Evolutionary conservation across 1,140 invertebrate genomes (phyloP), one percentile per base, ranked within the genome.

Genomic region (Megalopta genalis): DNA sequence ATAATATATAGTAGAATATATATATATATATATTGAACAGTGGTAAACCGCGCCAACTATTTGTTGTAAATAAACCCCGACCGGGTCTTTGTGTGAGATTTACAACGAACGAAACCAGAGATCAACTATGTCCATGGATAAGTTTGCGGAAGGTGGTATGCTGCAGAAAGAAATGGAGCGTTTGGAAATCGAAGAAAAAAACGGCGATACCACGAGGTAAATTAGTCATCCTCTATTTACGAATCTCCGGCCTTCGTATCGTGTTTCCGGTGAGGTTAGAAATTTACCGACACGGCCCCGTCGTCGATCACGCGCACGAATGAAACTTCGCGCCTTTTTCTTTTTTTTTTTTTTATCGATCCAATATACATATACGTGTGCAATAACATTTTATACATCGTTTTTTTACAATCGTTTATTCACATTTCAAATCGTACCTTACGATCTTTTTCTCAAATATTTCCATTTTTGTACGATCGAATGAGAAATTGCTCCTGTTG

Each of bases 161-260:
- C 84, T 92, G 39, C 90, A 90, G 65, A 93, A 93, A 85, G 92
- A 93, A 72, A 91, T 93, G 88, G 91, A 93, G 57, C 88, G 90
- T 60, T 80, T 92, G 83, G 91, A 93, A 71, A 90, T 92, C 67
- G 92, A 93, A 49, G 92, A 93, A 46, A 92, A 92, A 79, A 92
- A 92, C 72, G 90, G 90, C 71, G 91, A 93, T 62, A 86, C 86
- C 66, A 77, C 83, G 75, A 93, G 91, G 91, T 92, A 92, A 90
- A 84, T 74, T 79, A 59, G 54, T 49, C 63, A 67, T 78, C 42
- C 49, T 72, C 60, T 78, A 78, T 78, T 64, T 64, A 57, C 25
- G 32, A 60, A 25, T 74, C 46, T 27, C 6, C n/a, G 18, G 49
- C 16, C 42, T 79, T 66, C 64, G 37, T 78, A 54, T 64, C 67